Evolutionary conservation across 2,888 invertebrate genomes (phyloP).

Genomic region (Buathra laborator): DNA sequence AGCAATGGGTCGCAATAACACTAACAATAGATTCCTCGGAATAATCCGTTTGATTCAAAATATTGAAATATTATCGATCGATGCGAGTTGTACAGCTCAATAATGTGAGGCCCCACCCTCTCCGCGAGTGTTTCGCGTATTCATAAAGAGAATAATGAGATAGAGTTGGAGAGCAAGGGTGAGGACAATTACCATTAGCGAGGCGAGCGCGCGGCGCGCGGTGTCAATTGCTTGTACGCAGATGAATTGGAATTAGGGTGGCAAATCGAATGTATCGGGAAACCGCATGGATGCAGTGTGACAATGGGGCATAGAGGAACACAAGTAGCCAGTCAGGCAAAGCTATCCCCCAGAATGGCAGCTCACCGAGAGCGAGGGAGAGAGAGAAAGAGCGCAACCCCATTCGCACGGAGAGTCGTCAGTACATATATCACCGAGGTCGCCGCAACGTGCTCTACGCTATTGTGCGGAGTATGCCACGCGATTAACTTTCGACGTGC

Average conservation of each 20-base stretch:
- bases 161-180: constrained; percentile 17
- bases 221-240: constrained; percentile 65
- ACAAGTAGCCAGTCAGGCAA: constrained; percentile 59
- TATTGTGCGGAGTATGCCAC: constrained; percentile 65
- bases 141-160: constrained; percentile 35
- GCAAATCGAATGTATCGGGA: constrained; percentile 69
- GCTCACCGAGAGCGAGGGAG: no score
- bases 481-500: constrained; percentile 67
- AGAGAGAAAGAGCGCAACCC: neutral
- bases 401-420: constrained; percentile 56
- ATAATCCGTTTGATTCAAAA: neutral
- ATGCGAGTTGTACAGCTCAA: neutral
- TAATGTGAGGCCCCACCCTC: constrained; percentile 3
- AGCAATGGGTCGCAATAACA: no score
- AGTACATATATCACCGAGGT: constrained; percentile 65
- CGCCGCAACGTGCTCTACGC: constrained; percentile 58
- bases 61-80: neutral
- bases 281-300: constrained; percentile 63
- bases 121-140: neutral
- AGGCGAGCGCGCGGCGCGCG: neutral
- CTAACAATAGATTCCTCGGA: neutral
- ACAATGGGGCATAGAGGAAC: constrained; percentile 46
- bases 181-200: constrained; percentile 63
- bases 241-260: constrained; percentile 68
- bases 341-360: constrained; percentile 47